phyloP scores from a whole-genome alignment of 2,797 vertebrate species.

The Gambusia yucatana region DNA sequence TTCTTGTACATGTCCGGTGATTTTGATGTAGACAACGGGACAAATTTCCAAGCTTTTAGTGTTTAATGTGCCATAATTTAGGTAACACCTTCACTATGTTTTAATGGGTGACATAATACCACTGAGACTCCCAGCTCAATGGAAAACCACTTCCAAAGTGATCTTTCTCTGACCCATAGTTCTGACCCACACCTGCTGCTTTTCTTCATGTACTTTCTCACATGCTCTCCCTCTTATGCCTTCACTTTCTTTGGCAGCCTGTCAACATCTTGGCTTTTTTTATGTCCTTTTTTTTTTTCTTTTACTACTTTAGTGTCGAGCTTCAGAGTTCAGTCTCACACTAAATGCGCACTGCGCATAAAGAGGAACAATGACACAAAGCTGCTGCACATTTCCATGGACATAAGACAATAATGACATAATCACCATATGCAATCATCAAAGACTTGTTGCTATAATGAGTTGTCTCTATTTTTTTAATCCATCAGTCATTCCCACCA shows the following conservation, averaged over 20 bases:
- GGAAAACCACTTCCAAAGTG: slow-evolving; percentile 61
- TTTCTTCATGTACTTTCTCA: slow-evolving; percentile 15
- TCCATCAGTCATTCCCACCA: slow-evolving; percentile 23
- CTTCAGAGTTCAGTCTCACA: slow-evolving; percentile 1
- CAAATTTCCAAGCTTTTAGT: slow-evolving; percentile 55
- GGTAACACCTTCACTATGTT: slow-evolving; percentile 70
- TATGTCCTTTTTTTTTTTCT: background rate
- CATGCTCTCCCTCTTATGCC: slow-evolving; percentile 4
- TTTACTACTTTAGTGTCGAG: background rate
- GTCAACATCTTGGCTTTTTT: slow-evolving; percentile 4
- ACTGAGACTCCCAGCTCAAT: slow-evolving; percentile 62
- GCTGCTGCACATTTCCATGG: slow-evolving; percentile 50
- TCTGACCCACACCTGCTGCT: slow-evolving; percentile 46
- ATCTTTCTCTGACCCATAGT: slow-evolving; percentile 51
- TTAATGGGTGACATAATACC: slow-evolving; percentile 75
- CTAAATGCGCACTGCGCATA: background rate
- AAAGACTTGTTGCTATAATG: slow-evolving; percentile 20
- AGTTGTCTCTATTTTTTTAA: slow-evolving; percentile 26
- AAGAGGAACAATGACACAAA: slow-evolving; percentile 23
- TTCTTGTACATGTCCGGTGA: slow-evolving; percentile 2
- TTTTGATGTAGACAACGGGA: slow-evolving; percentile 29
- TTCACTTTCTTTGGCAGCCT: slow-evolving; percentile 9
- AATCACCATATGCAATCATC: slow-evolving; percentile 38
- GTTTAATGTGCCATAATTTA: slow-evolving; percentile 58
- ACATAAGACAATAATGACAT: slow-evolving; percentile 15